A percentile compares a stretch with the other conserved stretches of the same genome.
Conservation (phyloP, 2,888 invertebrate species). For the Nephrocerus scutellatus region DNA sequence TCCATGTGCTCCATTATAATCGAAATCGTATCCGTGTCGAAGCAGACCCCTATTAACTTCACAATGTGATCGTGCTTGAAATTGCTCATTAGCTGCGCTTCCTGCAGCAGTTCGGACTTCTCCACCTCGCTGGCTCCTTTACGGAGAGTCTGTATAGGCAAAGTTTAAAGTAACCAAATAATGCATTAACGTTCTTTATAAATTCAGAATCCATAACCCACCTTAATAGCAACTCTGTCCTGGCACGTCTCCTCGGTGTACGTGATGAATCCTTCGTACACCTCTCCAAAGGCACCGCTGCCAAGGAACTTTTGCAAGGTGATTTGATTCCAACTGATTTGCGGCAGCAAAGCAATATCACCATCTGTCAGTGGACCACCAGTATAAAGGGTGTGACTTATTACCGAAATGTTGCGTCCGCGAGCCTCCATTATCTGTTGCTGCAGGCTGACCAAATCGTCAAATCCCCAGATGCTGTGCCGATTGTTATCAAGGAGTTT, state of each 20-base stretch:
- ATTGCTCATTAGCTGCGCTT: slow-evolving; percentile 95
- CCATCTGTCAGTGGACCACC: slow-evolving; percentile 61
- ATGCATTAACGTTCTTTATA: background rate
- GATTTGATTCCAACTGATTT: slow-evolving; percentile 79
- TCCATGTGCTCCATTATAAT: slow-evolving; percentile 97
- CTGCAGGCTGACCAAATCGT: slow-evolving; percentile 73
- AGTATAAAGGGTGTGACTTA: slow-evolving; percentile 67
- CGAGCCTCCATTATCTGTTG: slow-evolving; percentile 54
- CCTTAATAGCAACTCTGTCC: slow-evolving; percentile 87
- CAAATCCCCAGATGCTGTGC: slow-evolving; percentile 65
- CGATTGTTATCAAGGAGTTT: slow-evolving; percentile 55
- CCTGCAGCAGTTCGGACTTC: slow-evolving; percentile 89
- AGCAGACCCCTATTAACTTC: slow-evolving; percentile 84
- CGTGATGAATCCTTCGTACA: slow-evolving; percentile 83
- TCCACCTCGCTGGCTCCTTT: slow-evolving; percentile 87
- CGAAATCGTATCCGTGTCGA: slow-evolving; percentile 88
- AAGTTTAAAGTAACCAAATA: slow-evolving; percentile 1
- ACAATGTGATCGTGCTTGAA: slow-evolving; percentile 96
- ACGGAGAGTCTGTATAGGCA: slow-evolving; percentile 72
- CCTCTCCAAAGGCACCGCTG: slow-evolving; percentile 95
- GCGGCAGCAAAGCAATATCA: slow-evolving; percentile 73
- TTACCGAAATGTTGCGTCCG: slow-evolving; percentile 65
- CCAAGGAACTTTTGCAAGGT: slow-evolving; percentile 83
- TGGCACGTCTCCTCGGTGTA: slow-evolving; percentile 58
- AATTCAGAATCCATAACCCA: slow-evolving; percentile 34